Percentiles rank a stretch among this genome's conserved stretches.
Conservation (phyloP, 2,113 vertebrate species). For the Callipepla squamata region DNA sequence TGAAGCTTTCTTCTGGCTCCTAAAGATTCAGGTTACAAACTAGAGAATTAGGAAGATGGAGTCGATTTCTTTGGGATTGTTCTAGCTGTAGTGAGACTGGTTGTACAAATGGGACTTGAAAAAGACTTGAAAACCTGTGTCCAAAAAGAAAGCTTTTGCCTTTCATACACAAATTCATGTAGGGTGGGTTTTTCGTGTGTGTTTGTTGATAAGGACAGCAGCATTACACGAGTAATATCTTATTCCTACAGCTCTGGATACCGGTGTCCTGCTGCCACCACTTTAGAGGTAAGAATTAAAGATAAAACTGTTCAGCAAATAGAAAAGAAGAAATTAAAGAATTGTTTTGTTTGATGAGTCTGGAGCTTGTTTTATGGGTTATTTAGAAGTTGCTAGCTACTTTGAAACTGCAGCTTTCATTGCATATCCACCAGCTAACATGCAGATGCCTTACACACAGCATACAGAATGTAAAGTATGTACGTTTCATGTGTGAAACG, state of each 20-base stretch:
- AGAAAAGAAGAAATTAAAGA: not conserved
- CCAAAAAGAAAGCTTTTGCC: not conserved
- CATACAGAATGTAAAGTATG: not conserved
- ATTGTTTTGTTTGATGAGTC: not conserved
- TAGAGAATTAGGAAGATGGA: not conserved
- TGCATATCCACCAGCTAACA: not conserved
- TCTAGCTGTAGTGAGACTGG: not conserved
- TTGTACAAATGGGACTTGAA: not conserved
- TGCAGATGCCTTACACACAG: not conserved
- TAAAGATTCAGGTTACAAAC: not conserved
- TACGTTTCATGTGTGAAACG: not conserved
- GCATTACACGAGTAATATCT: not conserved
- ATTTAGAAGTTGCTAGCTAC: not conserved
- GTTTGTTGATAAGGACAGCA: not conserved
- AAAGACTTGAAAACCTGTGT: not conserved
- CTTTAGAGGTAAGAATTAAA: not conserved
- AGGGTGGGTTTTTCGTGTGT: not conserved
- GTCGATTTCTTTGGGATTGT: not conserved
- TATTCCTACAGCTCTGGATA: too few species aligned
- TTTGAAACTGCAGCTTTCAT: not conserved
- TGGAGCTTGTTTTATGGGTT: not conserved
- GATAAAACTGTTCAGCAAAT: not conserved
- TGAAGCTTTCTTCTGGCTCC: not conserved
- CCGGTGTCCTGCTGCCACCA: too few species aligned
- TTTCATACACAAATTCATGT: not conserved